phyloP scores from a whole-genome alignment of 2,797 vertebrate genomes.

The Gila robusta region DNA sequence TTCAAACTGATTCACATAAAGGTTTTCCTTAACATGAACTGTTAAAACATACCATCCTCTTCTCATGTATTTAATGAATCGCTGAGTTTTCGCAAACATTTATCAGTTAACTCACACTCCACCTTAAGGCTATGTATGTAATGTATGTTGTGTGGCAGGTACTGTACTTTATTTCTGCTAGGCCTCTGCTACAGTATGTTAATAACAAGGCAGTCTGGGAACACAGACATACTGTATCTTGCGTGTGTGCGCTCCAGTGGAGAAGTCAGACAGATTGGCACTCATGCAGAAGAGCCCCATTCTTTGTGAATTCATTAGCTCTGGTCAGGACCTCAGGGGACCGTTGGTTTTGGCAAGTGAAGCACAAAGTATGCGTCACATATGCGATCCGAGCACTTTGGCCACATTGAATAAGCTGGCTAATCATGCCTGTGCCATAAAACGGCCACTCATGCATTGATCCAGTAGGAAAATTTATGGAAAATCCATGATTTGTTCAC shows the following conservation, averaged over 20 bases:
- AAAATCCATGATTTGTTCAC: conserved; percentile 12
- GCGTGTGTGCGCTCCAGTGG: conserved; percentile 20
- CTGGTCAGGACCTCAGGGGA: conserved; percentile 48
- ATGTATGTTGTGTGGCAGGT: not conserved
- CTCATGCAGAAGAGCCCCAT: conserved; percentile 51
- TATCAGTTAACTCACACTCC: not conserved
- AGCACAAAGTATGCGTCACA: conserved; percentile 4
- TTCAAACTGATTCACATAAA: not conserved
- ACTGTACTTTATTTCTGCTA: not conserved
- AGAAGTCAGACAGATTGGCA: conserved; percentile 54
- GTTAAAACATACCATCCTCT: not conserved
- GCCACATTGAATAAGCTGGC: conserved; percentile 14
- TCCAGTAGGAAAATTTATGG: not conserved
- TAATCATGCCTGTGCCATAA: conserved; percentile 4
- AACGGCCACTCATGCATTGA: not conserved
- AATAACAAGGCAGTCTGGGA: conserved; percentile 44
- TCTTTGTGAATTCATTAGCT: conserved; percentile 56
- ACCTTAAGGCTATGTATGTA: not conserved
- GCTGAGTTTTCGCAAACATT: not conserved
- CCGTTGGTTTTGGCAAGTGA: conserved; percentile 28
- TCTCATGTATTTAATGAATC: not conserved
- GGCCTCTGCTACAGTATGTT: conserved; percentile 18
- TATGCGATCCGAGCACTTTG: not conserved
- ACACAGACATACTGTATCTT: conserved; percentile 42
- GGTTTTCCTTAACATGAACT: not conserved